phyloP scores from a whole-genome alignment of 2,888 invertebrate genomes.

The Octonoba sinensis region DNA sequence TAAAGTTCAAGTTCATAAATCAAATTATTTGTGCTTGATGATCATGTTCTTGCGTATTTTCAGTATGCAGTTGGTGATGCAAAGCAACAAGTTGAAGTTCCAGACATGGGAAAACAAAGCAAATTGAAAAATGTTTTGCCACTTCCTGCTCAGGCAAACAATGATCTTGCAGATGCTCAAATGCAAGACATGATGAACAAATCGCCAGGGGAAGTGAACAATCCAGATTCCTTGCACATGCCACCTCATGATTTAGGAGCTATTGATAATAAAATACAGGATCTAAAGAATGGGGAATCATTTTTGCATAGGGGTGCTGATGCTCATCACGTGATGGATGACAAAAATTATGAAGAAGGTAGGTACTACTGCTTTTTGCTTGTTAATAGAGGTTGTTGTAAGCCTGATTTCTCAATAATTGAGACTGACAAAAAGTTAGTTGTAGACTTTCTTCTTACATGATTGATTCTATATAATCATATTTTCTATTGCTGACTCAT shows the following conservation, averaged over 20 bases:
- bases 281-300: slow-evolving; percentile 34
- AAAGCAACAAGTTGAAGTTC: slow-evolving; percentile 47
- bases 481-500: too few relatives aligned
- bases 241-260: slow-evolving; percentile 23
- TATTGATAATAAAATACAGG: slow-evolving; percentile 27
- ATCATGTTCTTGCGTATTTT: background rate
- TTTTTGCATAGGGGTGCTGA: slow-evolving; percentile 46
- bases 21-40: too few relatives aligned
- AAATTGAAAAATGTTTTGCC: slow-evolving; percentile 39
- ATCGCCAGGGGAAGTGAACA: slow-evolving; percentile 50
- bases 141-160: slow-evolving; percentile 20
- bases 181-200: slow-evolving; percentile 60
- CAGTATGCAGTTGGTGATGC: slow-evolving; percentile 41
- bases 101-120: slow-evolving; percentile 20
- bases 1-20: too few relatives aligned
- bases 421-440: too few relatives aligned
- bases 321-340: slow-evolving; percentile 38
- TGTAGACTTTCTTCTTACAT: too few relatives aligned
- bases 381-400: background rate
- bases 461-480: too few relatives aligned
- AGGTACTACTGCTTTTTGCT: background rate
- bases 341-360: slow-evolving; percentile 61
- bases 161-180: slow-evolving; percentile 48
- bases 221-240: slow-evolving; percentile 37
- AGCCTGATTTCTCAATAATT: too few relatives aligned